These are phyloP conservation scores for Triplophysa tibetana DNA, from an alignment of 2,113 vertebrate species.

Conservation along the genomic window DNA sequence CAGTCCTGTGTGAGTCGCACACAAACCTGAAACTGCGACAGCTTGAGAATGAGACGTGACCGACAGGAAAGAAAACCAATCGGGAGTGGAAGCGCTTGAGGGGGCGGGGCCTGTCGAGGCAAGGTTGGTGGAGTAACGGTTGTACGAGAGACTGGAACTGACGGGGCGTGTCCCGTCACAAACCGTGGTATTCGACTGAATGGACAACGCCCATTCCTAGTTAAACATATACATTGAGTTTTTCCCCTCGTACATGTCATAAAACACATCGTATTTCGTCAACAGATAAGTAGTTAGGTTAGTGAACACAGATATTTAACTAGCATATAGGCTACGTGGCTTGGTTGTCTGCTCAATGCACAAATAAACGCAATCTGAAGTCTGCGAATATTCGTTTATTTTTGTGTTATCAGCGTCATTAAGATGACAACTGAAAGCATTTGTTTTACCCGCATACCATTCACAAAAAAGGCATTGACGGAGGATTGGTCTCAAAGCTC, in stretches of 20 bases:
- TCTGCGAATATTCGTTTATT: neutral
- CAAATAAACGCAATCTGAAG: neutral
- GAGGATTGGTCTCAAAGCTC: neutral
- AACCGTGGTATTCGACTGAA: slow-evolving; percentile 61
- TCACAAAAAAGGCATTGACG: neutral
- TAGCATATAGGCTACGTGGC: too few species aligned
- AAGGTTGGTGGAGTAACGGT: slow-evolving; percentile 64
- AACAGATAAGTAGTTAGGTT: neutral
- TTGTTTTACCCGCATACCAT: neutral
- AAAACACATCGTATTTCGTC: neutral
- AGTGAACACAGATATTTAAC: neutral
- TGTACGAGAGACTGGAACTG: slow-evolving; percentile 29
- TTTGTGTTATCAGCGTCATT: neutral
- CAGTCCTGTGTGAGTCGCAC: slow-evolving; percentile 62
- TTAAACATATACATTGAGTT: slow-evolving; percentile 49
- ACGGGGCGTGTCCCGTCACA: slow-evolving; percentile 65
- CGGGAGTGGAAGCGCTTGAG: neutral
- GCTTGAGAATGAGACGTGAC: slow-evolving; percentile 54
- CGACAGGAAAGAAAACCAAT: slow-evolving; percentile 60
- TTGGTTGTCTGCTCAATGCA: neutral
- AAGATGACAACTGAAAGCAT: neutral
- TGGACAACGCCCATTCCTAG: slow-evolving; percentile 70
- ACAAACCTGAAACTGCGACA: slow-evolving; percentile 61
- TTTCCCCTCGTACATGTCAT: neutral
- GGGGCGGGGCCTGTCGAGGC: slow-evolving; percentile 49